Base-by-base conservation (phyloP, 2,888 invertebrate genomes). In the Mythimna lalbum region DNA sequence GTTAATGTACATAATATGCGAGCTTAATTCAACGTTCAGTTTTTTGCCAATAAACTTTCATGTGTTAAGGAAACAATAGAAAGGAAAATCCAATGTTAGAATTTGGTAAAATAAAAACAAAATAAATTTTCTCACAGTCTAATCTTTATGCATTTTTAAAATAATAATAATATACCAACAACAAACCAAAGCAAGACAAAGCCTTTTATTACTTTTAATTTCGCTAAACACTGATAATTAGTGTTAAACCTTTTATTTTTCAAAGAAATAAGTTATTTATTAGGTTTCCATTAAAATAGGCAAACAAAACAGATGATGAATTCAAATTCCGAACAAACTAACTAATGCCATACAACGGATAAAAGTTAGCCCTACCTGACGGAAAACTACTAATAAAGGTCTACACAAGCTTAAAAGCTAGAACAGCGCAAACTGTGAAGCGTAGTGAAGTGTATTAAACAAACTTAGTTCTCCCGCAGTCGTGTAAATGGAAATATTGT, bases 311-410 rank as follows among this genome's bases (percentile, higher is more conserved):
- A 21, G 5, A 7, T 23, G 31, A 33, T 23, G 0, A 55, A 49
- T 64, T 63, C 19, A 31, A 31, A 53, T 49, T 2, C n/a, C 7
- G 0, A 59, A 2, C 17, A 27, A 21, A 53, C 55, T 39, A 0
- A 43, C 7, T 36, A 59, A 52, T 53, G 12, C 12, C n/a, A 23
- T 14, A 19, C 0, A 39, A n/a, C 12, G 23, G 7, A 43, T 39
- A 65, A 59, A 65, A 81, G 27, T 56, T 65, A 17, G 36, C 50
- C 33, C 52, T 53, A 57, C 49, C 56, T 68, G 56, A 67, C 33
- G 33, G 43, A 4, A 31, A 66, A 78, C 65, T 65, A 60, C 62
- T 69, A 79, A 82, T 80, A 74, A 78, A 72, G 39, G 63, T 69
- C 47, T 55, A 39, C 61, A 67, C 31, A 56, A 69, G 62, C 64